Conservation (phyloP, 2,888 invertebrate genomes). For the Rhingia campestris region DNA sequence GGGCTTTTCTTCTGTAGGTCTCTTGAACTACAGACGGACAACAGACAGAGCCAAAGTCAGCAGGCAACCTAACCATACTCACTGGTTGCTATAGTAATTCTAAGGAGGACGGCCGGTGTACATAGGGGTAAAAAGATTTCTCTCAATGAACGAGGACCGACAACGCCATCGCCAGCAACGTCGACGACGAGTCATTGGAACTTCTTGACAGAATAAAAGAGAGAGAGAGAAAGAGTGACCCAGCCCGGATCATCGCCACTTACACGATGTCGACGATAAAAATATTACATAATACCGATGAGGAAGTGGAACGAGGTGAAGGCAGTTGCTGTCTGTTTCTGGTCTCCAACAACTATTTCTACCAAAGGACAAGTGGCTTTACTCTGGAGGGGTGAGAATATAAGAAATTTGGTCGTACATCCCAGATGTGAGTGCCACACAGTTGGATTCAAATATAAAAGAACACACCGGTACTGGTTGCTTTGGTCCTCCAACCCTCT, state of each 20-base stretch:
- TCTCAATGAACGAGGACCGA: slow-evolving; percentile 39
- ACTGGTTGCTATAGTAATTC: slow-evolving; percentile 27
- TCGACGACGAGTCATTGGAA: slow-evolving; percentile 54
- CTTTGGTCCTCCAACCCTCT: slow-evolving; percentile 43
- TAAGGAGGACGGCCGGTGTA: slow-evolving; percentile 11
- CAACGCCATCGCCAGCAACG: slow-evolving; percentile 17
- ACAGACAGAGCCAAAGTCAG: slow-evolving; percentile 51
- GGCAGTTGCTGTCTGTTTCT: slow-evolving; percentile 41
- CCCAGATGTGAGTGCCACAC: slow-evolving; percentile 63
- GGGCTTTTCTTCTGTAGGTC: slow-evolving; percentile 47
- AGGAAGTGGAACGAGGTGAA: slow-evolving; percentile 65
- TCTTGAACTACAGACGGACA: slow-evolving; percentile 64
- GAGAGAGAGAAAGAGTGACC: background rate
- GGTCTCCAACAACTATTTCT: slow-evolving; percentile 43
- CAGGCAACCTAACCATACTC: slow-evolving; percentile 39
- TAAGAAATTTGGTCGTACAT: slow-evolving; percentile 52
- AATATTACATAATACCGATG: slow-evolving; percentile 71
- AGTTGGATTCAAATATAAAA: slow-evolving; percentile 63
- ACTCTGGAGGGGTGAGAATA: slow-evolving; percentile 47
- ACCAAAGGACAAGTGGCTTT: slow-evolving; percentile 55
- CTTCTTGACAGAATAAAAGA: slow-evolving; percentile 53
- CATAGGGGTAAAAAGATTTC: slow-evolving; percentile 27
- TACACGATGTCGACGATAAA: slow-evolving; percentile 66
- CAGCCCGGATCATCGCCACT: slow-evolving; percentile 60
- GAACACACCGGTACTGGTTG: slow-evolving; percentile 64